Evolutionary conservation across 2,888 invertebrate species (phyloP).

Genomic region (Electrophaes corylata): DNA sequence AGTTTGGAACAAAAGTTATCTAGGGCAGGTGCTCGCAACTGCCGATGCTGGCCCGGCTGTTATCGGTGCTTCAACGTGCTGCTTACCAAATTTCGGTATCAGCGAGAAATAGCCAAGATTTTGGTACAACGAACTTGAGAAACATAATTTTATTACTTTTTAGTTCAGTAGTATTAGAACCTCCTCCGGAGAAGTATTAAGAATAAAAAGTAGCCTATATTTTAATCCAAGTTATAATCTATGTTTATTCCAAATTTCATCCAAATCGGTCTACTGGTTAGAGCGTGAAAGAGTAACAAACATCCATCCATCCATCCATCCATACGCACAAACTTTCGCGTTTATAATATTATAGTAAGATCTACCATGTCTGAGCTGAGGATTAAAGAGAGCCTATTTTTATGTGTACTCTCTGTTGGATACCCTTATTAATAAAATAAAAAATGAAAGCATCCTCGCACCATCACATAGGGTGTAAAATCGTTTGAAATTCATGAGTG

Average conservation of each 20-base stretch:
- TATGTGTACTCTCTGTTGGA: neutral
- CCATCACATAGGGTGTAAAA: constrained; percentile 46
- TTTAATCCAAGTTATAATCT: too few species aligned
- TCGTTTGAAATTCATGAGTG: constrained; percentile 58
- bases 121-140: constrained; percentile 11
- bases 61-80: constrained; percentile 24
- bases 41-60: constrained; percentile 1
- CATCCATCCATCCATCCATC: too few species aligned
- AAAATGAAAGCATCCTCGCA: constrained; percentile 37
- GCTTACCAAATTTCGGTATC: constrained; percentile 23
- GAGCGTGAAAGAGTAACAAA: too few species aligned
- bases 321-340: too few species aligned
- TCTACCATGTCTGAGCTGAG: too few species aligned
- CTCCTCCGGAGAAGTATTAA: too few species aligned
- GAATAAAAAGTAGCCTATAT: too few species aligned
- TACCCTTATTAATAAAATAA: neutral
- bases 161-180: too few species aligned
- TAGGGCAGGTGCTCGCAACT: constrained; percentile 21
- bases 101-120: constrained; percentile 15
- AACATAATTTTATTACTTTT: neutral
- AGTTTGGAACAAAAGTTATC: constrained; percentile 21
- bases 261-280: too few species aligned
- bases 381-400: too few species aligned
- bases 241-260: too few species aligned
- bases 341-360: too few species aligned